Evolutionary conservation across 2,797 vertebrate genomes (phyloP).

Genomic region (Ficedula albicollis): DNA sequence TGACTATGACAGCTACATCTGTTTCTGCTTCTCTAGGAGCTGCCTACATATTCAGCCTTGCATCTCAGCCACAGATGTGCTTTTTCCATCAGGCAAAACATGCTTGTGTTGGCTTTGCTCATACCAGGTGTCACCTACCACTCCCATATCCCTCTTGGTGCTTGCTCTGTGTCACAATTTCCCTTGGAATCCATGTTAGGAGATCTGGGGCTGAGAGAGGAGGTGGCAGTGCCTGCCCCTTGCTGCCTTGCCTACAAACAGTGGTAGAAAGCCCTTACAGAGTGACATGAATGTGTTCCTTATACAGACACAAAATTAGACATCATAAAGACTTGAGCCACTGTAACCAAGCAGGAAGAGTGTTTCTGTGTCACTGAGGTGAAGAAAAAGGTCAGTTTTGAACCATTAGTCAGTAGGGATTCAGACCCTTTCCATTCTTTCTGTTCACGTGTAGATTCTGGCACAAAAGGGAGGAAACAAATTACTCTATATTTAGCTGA

Average conservation of each 20-base stretch:
- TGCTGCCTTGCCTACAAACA: background rate
- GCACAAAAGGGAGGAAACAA: background rate
- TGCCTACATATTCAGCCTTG: background rate
- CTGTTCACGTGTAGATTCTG: background rate
- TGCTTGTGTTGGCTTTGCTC: background rate
- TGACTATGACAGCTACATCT: background rate
- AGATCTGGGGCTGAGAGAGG: background rate
- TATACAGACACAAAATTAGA: background rate
- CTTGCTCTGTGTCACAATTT: background rate
- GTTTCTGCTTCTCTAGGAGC: background rate
- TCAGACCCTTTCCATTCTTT: background rate
- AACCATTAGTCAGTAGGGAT: background rate
- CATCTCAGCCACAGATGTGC: background rate
- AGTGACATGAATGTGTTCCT: background rate
- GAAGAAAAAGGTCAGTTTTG: background rate
- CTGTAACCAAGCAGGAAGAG: background rate
- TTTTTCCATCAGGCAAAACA: background rate
- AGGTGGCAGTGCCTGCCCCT: background rate
- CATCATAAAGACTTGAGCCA: background rate
- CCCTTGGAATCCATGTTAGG: background rate
- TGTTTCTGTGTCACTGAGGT: background rate
- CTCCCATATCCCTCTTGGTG: background rate
- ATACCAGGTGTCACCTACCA: background rate
- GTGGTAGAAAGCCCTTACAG: background rate
- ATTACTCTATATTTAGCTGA: background rate